Base-by-base conservation (phyloP, 2,113 vertebrate genomes). In the Sclerurus mexicanus region DNA sequence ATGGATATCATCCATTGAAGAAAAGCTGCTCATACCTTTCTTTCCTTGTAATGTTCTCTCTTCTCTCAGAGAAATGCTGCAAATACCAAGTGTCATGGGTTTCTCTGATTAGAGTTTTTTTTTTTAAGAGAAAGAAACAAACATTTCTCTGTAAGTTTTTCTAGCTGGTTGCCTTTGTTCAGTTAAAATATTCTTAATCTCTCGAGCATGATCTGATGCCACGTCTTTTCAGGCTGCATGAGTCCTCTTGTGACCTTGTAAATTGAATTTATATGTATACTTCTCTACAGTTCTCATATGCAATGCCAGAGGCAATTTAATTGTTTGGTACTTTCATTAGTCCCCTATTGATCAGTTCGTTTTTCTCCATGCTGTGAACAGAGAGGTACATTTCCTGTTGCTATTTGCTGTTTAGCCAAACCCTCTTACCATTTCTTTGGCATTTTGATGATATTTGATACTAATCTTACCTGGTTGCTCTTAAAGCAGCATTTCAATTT, bases 221-320 rank as follows among this genome's bases (percentile, higher is more conserved):
- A 79, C 85, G 95, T 85, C 39, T 95, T 78, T 79, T 24, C 35
- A 59, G 67, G 47, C 67, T 95, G n/a, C 35, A 24, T 69, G 69
- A 93, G 87, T 96, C 93, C 86, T 92, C 91, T 94, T 86, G 82
- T 93, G 93, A 97, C 97, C 91, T 86, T 92, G 75, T n/a, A 96
- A 97, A 95, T 50, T 7, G 53, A 97, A 58, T 97, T 96, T 59
- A 50, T 86, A 66, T 14, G 27, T 77, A 86, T 11, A 52, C 46
- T 93, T 86, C 23, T 87, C 89, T 83, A 47, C 86, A 94, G 90
- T 23, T 85, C 78, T 85, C 23, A 5, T 86, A 75, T 92, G 67
- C 86, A 90, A 82, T 80, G 89, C 95, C 89, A 84, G 75, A 95
- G 88, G 87, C 85, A 95, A 92, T 92, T 84, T 91, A 97, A 90